Evolutionary conservation across 2,797 vertebrate species (phyloP).

Genomic region (Anableps anableps): DNA sequence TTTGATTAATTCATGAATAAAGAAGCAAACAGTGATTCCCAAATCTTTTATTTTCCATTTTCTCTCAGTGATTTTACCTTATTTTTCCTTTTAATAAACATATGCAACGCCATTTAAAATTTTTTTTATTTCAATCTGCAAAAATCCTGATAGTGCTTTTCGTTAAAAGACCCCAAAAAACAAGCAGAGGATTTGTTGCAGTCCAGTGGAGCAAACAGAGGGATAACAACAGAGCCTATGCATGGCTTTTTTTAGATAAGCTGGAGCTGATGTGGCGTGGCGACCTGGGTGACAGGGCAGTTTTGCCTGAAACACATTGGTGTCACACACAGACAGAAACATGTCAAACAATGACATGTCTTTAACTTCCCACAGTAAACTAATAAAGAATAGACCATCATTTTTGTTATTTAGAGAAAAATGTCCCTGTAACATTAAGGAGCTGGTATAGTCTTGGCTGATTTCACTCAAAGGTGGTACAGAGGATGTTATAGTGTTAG

Average conservation of each 20-base stretch:
- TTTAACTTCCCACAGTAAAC: slow-evolving; percentile 34
- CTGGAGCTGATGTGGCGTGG: slow-evolving; percentile 65
- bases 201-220: slow-evolving; percentile 21
- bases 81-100: neutral
- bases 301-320: slow-evolving; percentile 42
- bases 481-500: too few relatives aligned
- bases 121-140: neutral
- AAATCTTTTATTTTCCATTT: neutral
- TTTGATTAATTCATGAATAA: neutral
- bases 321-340: slow-evolving; percentile 39
- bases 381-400: neutral
- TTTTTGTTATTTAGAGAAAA: too few relatives aligned
- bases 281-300: slow-evolving; percentile 60
- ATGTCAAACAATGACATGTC: slow-evolving; percentile 23
- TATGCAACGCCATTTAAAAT: neutral
- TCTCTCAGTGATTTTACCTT: neutral
- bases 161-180: slow-evolving; percentile 20
- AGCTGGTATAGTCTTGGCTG: too few relatives aligned
- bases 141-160: neutral
- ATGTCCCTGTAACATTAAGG: too few relatives aligned
- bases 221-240: slow-evolving; percentile 25
- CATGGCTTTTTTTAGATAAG: neutral
- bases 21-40: neutral
- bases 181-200: slow-evolving; percentile 26
- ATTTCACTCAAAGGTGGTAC: too few relatives aligned